Evolutionary conservation across 2,888 invertebrate species (phyloP), one percentile per base, ranked within the genome.

Genomic region (Orthosia incerta): DNA sequence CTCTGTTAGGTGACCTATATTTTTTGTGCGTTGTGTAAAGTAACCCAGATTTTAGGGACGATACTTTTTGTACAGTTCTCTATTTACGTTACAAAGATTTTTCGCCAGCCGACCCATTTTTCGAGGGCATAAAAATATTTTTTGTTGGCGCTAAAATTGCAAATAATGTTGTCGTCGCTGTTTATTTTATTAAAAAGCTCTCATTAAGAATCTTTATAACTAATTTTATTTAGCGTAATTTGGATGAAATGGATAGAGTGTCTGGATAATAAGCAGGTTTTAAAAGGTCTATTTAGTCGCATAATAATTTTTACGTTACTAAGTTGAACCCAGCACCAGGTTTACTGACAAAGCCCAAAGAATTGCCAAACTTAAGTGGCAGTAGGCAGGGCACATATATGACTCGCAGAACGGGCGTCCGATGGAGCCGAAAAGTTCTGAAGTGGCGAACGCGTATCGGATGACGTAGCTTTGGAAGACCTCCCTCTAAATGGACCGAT

Each of bases 1-100:
- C 67, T 57, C 63, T 20, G 64, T 64, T 64, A 53, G 23, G 72
- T 61, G 67, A 76, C 81, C 82, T 46, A 77, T 4, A 65, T 81
- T 65, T 79, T 75, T 62, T 62, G 23, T 51, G 16, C 45, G 56
- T 64, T 71, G 16, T 67, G 13, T 55, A 70, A 66, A 51, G 48
- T 57, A 64, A 72, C 67, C 76, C 56, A 67, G 50, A 67, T 76
- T 71, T 72, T 57, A 55, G 12, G 15, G 26, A 18, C 48, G 20
- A 56, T 50, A 68, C 20, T 56, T 76, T 76, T 71, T 64, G 7
- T n/a, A 39, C 48, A 65, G 50, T 39, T 51, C 23, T 55, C 39
- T 75, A 45, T 81, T 76, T 64, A 70, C 46, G 7, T 50, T 59
- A 48, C 23, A 56, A 63, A 60, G 56, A 59, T 71, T 76, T 67